These are phyloP conservation scores for Lycophotia porphyrea DNA, from an alignment of 2,888 invertebrate species.

Conservation along the genomic window DNA sequence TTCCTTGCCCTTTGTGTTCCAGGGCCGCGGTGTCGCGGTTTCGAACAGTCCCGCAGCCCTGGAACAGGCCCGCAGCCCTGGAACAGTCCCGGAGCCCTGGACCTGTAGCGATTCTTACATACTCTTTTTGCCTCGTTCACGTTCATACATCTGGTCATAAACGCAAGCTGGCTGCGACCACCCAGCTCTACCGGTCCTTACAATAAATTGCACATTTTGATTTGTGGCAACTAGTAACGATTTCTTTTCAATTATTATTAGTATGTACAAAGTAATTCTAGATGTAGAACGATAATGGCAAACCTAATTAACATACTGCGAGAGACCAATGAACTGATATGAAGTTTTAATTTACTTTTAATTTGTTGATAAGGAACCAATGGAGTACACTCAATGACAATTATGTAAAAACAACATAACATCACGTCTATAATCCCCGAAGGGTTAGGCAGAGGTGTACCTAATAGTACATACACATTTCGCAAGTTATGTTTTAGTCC, in stretches of 20 bases:
- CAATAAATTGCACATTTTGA: constrained; percentile 11
- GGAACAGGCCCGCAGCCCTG: too few species aligned
- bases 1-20: too few species aligned
- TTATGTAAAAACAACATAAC: background rate
- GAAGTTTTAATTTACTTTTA: constrained; percentile 47
- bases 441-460: too few species aligned
- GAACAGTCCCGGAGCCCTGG: too few species aligned
- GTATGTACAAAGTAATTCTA: background rate
- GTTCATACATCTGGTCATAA: background rate
- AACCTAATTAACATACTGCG: constrained; percentile 42
- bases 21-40: too few species aligned
- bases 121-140: background rate
- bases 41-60: too few species aligned
- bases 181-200: background rate
- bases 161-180: background rate
- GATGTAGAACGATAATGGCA: constrained; percentile 32
- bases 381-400: background rate
- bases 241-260: background rate
- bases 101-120: background rate
- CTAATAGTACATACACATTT: too few species aligned
- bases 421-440: too few species aligned
- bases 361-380: constrained; percentile 38
- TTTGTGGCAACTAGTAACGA: background rate
- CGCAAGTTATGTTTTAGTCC: too few species aligned
- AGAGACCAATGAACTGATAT: constrained; percentile 50